A percentile compares a stretch with the other conserved stretches of the same genome.
Conservation (phyloP, 2,888 invertebrate genomes). For the Cheilosia vulpina region DNA sequence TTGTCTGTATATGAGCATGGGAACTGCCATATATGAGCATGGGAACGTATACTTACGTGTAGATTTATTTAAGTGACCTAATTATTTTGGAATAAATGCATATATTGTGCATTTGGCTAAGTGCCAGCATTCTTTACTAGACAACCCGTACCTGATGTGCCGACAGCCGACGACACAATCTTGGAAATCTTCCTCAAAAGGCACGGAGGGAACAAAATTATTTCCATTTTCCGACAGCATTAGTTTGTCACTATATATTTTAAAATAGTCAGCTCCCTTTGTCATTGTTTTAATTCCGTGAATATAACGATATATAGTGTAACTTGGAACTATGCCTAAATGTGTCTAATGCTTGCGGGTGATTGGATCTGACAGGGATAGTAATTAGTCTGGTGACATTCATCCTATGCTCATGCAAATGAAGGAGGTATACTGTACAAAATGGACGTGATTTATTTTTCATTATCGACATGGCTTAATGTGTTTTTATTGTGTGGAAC, state of each 20-base stretch:
- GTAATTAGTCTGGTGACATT: constrained; percentile 47
- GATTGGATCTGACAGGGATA: constrained; percentile 30
- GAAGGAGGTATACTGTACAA: no score
- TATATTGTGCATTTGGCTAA: constrained; percentile 42
- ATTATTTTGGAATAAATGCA: constrained; percentile 27
- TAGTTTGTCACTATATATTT: constrained; percentile 12
- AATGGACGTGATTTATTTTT: no score
- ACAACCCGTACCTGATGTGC: constrained; percentile 29
- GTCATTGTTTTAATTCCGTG: constrained; percentile 53
- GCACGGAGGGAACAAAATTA: neutral
- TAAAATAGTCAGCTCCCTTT: constrained; percentile 26
- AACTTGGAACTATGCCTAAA: constrained; percentile 49
- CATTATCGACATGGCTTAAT: neutral
- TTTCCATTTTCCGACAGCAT: constrained; percentile 21
- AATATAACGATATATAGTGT: constrained; percentile 24
- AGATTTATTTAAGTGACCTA: constrained; percentile 55
- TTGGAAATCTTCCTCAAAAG: constrained; percentile 42
- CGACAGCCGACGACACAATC: constrained; percentile 29
- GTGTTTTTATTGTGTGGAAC: no score
- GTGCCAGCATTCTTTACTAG: constrained; percentile 34
- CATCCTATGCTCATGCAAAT: neutral
- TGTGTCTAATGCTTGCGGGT: constrained; percentile 21
- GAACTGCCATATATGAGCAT: neutral
- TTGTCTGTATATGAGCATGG: neutral
- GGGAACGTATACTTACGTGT: constrained; percentile 26